phyloP scores from a whole-genome alignment of 53 echinoderm and acorn worm species.

The Temnopleurus reevesii region DNA sequence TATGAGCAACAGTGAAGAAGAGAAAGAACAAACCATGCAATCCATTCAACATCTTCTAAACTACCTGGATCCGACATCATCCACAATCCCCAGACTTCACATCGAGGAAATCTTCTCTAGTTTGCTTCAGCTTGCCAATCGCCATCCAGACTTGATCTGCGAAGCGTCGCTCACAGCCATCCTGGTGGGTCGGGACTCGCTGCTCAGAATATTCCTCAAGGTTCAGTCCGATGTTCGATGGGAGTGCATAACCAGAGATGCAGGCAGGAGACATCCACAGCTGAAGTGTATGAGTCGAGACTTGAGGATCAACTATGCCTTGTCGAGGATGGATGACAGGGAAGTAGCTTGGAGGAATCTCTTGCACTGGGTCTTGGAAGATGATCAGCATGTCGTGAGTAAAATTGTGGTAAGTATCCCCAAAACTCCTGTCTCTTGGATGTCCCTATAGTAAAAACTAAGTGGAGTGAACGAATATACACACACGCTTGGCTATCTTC shows the following conservation, averaged over 20 bases:
- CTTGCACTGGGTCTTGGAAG: slow-evolving; percentile 62
- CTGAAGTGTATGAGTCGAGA: slow-evolving; percentile 65
- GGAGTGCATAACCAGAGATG: slow-evolving; percentile 48
- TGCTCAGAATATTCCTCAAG: slow-evolving; percentile 61
- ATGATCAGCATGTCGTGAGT: slow-evolving; percentile 70
- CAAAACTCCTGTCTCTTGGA: no score
- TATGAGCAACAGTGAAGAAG: not conserved
- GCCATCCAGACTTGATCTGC: slow-evolving; percentile 22
- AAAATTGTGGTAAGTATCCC: slow-evolving; percentile 86
- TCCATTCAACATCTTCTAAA: slow-evolving; percentile 57
- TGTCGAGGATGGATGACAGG: slow-evolving; percentile 70
- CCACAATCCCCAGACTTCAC: slow-evolving; percentile 52
- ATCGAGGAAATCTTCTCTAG: slow-evolving; percentile 66
- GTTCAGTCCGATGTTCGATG: slow-evolving; percentile 54
- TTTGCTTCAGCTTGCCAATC: slow-evolving; percentile 57
- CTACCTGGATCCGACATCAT: slow-evolving; percentile 64
- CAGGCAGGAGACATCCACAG: slow-evolving; percentile 38
- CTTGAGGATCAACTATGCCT: slow-evolving; percentile 60
- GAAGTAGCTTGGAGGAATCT: slow-evolving; percentile 78
- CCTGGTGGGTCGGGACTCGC: slow-evolving; percentile 62
- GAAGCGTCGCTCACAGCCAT: slow-evolving; percentile 52
- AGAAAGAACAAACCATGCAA: not conserved
- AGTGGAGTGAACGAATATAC: no score
- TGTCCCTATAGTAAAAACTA: no score
- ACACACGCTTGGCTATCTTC: no score